phyloP scores from a whole-genome alignment of 2,797 vertebrate genomes.

The Toxotes lorentzi region DNA sequence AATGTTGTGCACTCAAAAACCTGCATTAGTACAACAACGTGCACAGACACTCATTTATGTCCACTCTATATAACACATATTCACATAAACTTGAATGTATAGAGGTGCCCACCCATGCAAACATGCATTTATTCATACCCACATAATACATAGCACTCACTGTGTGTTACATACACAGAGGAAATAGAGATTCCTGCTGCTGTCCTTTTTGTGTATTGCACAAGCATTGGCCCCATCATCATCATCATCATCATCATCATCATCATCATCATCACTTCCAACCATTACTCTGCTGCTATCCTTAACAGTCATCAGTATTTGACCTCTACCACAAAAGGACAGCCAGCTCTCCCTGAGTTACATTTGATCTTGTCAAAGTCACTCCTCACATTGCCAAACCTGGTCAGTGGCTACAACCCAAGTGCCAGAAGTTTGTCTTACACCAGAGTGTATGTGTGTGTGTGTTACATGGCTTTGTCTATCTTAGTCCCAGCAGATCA shows the following conservation, averaged over 20 bases:
- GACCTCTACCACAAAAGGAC: conserved; percentile 67
- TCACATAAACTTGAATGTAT: conserved; percentile 23
- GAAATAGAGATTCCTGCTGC: conserved; percentile 19
- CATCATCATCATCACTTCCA: conserved; percentile 55
- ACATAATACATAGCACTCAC: neutral
- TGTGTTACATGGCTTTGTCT: conserved; percentile 6
- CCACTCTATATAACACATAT: conserved; percentile 25
- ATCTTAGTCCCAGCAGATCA: conserved; percentile 22
- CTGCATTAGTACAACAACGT: conserved; percentile 8
- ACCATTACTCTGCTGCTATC: conserved; percentile 66
- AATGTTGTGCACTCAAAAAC: conserved; percentile 16
- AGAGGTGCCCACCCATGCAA: neutral
- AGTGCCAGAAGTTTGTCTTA: conserved; percentile 43
- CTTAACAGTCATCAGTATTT: conserved; percentile 65
- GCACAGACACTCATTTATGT: conserved; percentile 20
- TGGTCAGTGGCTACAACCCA: conserved; percentile 33
- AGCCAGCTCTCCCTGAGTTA: conserved; percentile 63
- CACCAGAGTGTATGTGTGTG: conserved; percentile 5
- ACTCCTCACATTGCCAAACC: conserved; percentile 52
- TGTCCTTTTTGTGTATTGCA: conserved; percentile 62
- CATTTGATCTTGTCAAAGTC: conserved; percentile 74
- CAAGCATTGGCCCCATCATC: conserved; percentile 39
- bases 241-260: too few species aligned
- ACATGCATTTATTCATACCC: conserved; percentile 20
- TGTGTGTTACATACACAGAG: conserved; percentile 1